phyloP scores from a whole-genome alignment of 2,797 vertebrate genomes.

The Chromis chromis region DNA sequence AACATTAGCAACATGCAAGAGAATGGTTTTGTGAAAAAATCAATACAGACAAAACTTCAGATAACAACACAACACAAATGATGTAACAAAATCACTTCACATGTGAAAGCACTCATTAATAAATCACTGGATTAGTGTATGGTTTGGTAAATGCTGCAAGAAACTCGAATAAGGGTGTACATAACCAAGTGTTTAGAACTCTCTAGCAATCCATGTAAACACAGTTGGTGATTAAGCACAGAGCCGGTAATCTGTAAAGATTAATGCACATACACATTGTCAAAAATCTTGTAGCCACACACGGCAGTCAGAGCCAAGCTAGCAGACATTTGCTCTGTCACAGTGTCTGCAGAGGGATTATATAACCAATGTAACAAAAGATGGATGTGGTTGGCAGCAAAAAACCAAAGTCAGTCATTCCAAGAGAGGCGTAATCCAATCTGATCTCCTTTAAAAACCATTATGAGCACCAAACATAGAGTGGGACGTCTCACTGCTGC shows the following conservation, averaged over 20 bases:
- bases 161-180: background rate
- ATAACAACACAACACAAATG: background rate
- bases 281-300: background rate
- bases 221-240: background rate
- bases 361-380: conserved; percentile 60
- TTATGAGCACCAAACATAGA: conserved; percentile 27
- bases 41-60: no score
- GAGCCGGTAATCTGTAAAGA: conserved; percentile 10
- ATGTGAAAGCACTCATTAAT: background rate
- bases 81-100: background rate
- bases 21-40: no score
- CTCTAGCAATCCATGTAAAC: conserved; percentile 15
- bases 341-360: conserved; percentile 52
- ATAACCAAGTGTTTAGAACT: background rate
- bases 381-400: conserved; percentile 39
- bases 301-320: background rate
- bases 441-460: conserved; percentile 45
- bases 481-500: conserved; percentile 21
- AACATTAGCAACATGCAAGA: no score
- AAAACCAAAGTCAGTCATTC: conserved; percentile 34
- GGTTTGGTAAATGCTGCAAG: background rate
- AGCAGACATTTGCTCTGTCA: conserved; percentile 19
- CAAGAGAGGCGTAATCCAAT: conserved; percentile 26
- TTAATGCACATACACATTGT: conserved; percentile 14
- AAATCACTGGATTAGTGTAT: no score